A percentile compares a stretch with the other conserved stretches of the same genome.
These are phyloP conservation scores for Ectemnius cavifrons DNA, from an alignment of 2,888 invertebrate species.

Conservation along the genomic window DNA sequence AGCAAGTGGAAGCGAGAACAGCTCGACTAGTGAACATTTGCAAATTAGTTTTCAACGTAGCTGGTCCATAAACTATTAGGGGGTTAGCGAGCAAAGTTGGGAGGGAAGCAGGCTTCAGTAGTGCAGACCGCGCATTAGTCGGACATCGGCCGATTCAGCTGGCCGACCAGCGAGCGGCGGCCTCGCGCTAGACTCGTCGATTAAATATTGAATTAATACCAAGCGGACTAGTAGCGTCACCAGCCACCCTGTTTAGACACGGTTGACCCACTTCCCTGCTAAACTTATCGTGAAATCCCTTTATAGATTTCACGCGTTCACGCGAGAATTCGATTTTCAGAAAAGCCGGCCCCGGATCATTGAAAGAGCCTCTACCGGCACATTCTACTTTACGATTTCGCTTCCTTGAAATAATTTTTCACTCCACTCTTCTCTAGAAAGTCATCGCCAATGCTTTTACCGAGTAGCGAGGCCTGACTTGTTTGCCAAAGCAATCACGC, in stretches of 20 bases:
- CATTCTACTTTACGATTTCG: background rate
- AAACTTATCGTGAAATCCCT: slow-evolving; percentile 45
- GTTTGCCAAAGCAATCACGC: no score
- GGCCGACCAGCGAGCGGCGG: no score
- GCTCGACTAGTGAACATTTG: background rate
- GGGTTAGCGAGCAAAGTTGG: background rate
- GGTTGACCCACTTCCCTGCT: slow-evolving; percentile 33
- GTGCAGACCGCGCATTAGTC: slow-evolving; percentile 22
- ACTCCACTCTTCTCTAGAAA: slow-evolving; percentile 31
- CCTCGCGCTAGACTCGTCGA: slow-evolving; percentile 16
- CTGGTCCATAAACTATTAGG: background rate
- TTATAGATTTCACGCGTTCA: slow-evolving; percentile 46
- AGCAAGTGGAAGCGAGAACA: no score
- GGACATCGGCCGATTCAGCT: slow-evolving; percentile 4
- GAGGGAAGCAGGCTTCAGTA: background rate
- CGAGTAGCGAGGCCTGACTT: no score
- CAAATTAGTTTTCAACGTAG: background rate
- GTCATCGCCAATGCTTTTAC: background rate
- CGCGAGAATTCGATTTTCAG: slow-evolving; percentile 46
- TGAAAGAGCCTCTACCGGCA: background rate
- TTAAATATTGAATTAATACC: slow-evolving; percentile 43
- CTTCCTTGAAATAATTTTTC: slow-evolving; percentile 37
- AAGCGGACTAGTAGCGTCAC: slow-evolving; percentile 24
- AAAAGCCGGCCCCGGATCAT: slow-evolving; percentile 27
- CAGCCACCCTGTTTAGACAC: slow-evolving; percentile 37